Evolutionary conservation across 1,140 invertebrate genomes (phyloP), one percentile per base, ranked within the genome.

Genomic region (Hermetia illucens): DNA sequence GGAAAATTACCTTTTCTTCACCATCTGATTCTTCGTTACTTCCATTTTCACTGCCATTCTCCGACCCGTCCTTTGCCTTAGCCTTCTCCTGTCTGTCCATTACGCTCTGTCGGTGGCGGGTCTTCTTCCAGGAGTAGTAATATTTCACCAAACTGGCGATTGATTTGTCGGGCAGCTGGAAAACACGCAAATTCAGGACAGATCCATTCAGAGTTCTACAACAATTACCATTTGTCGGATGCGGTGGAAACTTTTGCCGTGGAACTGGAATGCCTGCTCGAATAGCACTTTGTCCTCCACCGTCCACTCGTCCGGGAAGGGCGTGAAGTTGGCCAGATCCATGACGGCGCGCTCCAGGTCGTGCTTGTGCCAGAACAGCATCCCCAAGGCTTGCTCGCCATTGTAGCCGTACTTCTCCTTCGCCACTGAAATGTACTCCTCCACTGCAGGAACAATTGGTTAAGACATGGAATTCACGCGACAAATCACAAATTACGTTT

Each of bases 91-190:
- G 55, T 37, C 64, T 55, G 63, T 97, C 92, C 85, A 97, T 95
- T 17, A 94, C 64, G 53, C 89, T 95, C 34, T 82, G 90, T 33
- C 88, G 73, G 48, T 82, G 82, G 53, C 89, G 68, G 9, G 88
- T 91, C 56, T 96, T 97, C 59, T 97, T 97, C 92, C 92, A 97
- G 48, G 86, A 90, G 58, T 98, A 98, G 61, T 97, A 98, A 64
- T 95, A 96, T 63, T 95, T 95, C 0, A 98, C 91, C 46, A 98
- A 66, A 51, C 83, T 88, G 19, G 91, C 86, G 49, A 97, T 94
- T 32, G 89, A 86, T 67, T 97, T 97, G 55, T 97, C 92, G 33
- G 92, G 93, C 47, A 97, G 66, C 85, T 90, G 52, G 29, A 69
- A 62, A 47, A 52, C 13, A 27, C 8, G 13, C 6, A 12, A 34